Conservation (phyloP, 1,140 invertebrate species). For the Diuraphis noxia region DNA sequence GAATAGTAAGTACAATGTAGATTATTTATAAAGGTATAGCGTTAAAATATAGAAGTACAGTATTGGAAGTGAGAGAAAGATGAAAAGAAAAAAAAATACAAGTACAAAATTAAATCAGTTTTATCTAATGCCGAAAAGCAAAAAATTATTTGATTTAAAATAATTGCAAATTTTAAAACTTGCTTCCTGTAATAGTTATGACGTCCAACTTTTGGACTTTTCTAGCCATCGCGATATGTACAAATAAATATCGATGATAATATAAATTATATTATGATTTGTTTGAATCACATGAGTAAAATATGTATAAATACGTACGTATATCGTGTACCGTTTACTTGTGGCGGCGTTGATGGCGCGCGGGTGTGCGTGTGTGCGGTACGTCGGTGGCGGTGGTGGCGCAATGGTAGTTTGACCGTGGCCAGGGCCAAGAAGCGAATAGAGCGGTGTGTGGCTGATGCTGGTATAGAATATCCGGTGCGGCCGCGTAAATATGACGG, state of each 20-base stretch:
- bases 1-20: too few relatives aligned
- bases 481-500: conserved; percentile 6
- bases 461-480: not conserved
- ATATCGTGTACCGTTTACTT: not conserved
- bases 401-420: conserved; percentile 28
- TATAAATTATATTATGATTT: not conserved
- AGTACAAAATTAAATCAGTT: too few relatives aligned
- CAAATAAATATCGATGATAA: not conserved
- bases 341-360: not conserved
- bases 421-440: conserved; percentile 51
- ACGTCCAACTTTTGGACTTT: too few relatives aligned
- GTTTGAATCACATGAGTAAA: not conserved
- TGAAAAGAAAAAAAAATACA: too few relatives aligned
- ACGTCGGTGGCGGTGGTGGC: not conserved
- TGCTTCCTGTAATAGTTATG: too few relatives aligned
- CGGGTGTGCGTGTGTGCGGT: not conserved
- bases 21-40: too few relatives aligned
- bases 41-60: too few relatives aligned
- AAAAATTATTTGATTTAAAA: too few relatives aligned
- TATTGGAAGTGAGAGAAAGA: too few relatives aligned
- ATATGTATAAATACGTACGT: not conserved
- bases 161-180: too few relatives aligned
- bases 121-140: too few relatives aligned
- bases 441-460: not conserved
- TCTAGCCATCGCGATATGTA: not conserved